phyloP scores from a whole-genome alignment of 2,113 vertebrate species.

The Plectropomus leopardus region DNA sequence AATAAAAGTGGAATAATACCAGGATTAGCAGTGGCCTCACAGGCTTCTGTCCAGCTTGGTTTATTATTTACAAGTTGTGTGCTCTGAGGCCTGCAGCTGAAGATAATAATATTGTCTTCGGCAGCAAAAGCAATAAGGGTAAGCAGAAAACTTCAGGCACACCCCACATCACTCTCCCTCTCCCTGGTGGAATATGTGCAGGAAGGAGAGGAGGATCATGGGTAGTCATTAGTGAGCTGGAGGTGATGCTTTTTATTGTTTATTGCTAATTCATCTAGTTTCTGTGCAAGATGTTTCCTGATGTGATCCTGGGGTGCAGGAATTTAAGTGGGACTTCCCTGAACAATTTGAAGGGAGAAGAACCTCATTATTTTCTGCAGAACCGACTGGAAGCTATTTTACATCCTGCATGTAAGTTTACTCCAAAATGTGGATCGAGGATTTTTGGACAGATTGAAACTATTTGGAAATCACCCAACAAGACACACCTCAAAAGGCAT shows the following conservation, averaged over 20 bases:
- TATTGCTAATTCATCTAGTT: conserved; percentile 80
- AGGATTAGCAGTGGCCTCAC: conserved; percentile 83
- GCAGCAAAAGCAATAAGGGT: conserved; percentile 82
- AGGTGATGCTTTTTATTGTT: conserved; percentile 75
- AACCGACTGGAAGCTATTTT: conserved; percentile 20
- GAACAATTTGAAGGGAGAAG: conserved; percentile 21
- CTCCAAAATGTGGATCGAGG: conserved; percentile 13
- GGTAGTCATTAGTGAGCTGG: conserved; percentile 83
- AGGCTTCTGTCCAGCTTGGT: conserved; percentile 83
- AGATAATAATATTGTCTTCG: conserved; percentile 87
- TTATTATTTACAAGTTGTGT: conserved; percentile 87
- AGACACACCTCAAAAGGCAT: not conserved
- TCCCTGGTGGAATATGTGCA: conserved; percentile 69
- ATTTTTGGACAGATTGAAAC: conserved; percentile 23
- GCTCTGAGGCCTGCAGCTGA: conserved; percentile 83
- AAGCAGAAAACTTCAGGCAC: conserved; percentile 81
- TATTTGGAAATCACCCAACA: conserved; percentile 28
- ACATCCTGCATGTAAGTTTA: conserved; percentile 9
- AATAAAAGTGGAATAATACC: conserved; percentile 88
- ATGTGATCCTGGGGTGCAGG: conserved; percentile 59
- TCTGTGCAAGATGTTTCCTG: conserved; percentile 52
- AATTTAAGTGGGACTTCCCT: conserved; percentile 53
- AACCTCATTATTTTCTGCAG: conserved; percentile 36
- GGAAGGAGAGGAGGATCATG: conserved; percentile 77
- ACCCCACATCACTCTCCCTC: conserved; percentile 66